These are phyloP conservation scores for Vanacampus margaritifer DNA, from an alignment of 2,113 vertebrate genomes.

Conservation along the genomic window DNA sequence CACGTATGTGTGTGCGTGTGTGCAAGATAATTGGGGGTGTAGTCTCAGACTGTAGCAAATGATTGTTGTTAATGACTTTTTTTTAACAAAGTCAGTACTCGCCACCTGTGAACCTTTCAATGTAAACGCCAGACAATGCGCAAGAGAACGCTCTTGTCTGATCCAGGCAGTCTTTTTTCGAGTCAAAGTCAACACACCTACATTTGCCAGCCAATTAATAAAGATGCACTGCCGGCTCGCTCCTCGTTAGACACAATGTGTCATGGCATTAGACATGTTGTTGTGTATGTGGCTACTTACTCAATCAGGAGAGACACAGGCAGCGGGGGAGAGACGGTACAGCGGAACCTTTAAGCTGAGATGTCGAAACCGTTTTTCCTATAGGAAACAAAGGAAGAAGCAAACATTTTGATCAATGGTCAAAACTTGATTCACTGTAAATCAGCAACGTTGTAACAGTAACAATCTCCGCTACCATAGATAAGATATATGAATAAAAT, in stretches of 20 bases:
- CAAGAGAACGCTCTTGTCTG: not conserved
- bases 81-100: not conserved
- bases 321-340: not conserved
- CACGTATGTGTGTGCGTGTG: not conserved
- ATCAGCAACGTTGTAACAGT: not conserved
- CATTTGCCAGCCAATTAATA: conserved; percentile 10
- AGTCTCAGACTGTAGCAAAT: not conserved
- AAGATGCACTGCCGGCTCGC: conserved; percentile 1
- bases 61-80: conserved; percentile 3
- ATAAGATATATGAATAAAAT: not conserved
- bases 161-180: not conserved
- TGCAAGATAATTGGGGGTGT: not conserved
- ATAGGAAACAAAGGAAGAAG: too few species aligned
- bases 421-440: too few species aligned
- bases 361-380: not conserved
- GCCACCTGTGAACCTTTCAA: not conserved
- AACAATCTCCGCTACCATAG: not conserved
- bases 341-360: not conserved
- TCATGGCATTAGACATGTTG: not conserved
- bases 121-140: not conserved
- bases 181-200: conserved; percentile 1
- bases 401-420: too few species aligned
- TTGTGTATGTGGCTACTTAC: not conserved
- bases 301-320: not conserved
- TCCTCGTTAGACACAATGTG: not conserved